phyloP scores from a whole-genome alignment of 1,140 invertebrate genomes.

The Pseudoatta argentina region DNA sequence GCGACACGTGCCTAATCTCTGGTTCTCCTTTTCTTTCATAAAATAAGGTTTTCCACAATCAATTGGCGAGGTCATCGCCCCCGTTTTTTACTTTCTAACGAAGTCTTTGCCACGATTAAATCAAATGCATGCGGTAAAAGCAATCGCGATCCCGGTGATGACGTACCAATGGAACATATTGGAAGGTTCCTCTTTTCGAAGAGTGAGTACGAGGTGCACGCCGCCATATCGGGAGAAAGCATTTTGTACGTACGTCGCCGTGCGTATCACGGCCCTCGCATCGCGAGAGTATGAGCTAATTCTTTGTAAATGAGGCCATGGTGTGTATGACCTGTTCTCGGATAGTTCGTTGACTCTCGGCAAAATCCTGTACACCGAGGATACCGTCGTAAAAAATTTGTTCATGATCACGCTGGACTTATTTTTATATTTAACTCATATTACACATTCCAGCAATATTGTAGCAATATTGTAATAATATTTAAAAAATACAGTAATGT shows the following conservation, averaged over 20 bases:
- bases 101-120: background rate
- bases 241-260: conserved; percentile 49
- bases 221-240: conserved; percentile 66
- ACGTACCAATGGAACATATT: conserved; percentile 50
- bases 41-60: conserved; percentile 64
- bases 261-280: conserved; percentile 54
- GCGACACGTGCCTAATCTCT: conserved; percentile 32
- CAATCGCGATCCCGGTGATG: background rate
- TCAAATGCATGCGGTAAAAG: background rate
- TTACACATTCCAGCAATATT: too few species aligned
- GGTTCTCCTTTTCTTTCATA: conserved; percentile 38
- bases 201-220: conserved; percentile 47
- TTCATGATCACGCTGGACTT: background rate
- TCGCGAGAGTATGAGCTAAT: conserved; percentile 58
- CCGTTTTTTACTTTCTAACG: conserved; percentile 35
- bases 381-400: background rate
- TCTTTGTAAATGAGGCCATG: conserved; percentile 62
- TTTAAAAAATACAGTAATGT: too few species aligned
- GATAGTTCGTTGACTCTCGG: conserved; percentile 49
- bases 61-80: conserved; percentile 29
- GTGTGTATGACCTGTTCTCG: conserved; percentile 44
- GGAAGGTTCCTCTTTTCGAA: conserved; percentile 57
- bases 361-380: background rate
- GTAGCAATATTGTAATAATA: too few species aligned
- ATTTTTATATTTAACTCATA: background rate